Percentiles rank a stretch among this genome's conserved stretches.
phyloP scores from a whole-genome alignment of 1,140 invertebrate species.

The Goniozus legneri region DNA sequence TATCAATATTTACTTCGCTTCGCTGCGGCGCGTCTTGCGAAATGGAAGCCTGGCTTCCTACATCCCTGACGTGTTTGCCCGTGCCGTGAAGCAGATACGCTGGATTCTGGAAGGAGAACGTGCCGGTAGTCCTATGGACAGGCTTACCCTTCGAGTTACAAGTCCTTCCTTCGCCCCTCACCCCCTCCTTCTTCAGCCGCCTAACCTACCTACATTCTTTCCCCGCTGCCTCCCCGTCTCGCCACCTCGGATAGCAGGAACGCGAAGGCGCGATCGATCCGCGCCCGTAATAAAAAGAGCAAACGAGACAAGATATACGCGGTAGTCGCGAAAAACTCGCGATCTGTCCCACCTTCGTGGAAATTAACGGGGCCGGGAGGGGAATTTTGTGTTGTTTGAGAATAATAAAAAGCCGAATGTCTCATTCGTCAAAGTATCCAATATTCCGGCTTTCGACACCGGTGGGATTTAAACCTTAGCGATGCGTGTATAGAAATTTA shows the following conservation, averaged over 20 bases:
- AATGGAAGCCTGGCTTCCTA: conserved; percentile 39
- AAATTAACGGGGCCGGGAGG: neutral
- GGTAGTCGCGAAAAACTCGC: neutral
- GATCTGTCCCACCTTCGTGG: neutral
- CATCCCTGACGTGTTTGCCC: conserved; percentile 43
- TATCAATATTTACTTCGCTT: conserved; percentile 41
- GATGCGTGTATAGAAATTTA: conserved; percentile 51
- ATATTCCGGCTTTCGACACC: conserved; percentile 40
- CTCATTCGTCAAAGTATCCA: conserved; percentile 22
- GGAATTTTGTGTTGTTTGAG: neutral
- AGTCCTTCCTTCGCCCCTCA: conserved; percentile 19
- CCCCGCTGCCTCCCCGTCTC: conserved; percentile 19
- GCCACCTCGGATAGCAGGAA: conserved; percentile 17
- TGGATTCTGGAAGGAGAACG: conserved; percentile 46
- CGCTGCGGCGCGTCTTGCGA: conserved; percentile 34
- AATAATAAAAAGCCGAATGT: neutral
- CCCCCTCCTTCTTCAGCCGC: conserved; percentile 9
- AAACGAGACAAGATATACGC: conserved; percentile 39
- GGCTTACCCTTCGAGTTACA: conserved; percentile 43
- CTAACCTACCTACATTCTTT: conserved; percentile 5
- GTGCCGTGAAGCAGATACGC: conserved; percentile 46
- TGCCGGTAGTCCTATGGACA: conserved; percentile 41
- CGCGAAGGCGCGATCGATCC: conserved; percentile 32
- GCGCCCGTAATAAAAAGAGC: conserved; percentile 38
- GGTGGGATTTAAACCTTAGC: conserved; percentile 30